Percentiles rank a stretch among this genome's conserved stretches.
phyloP scores from a whole-genome alignment of 2,113 vertebrate species.

The Theristicus caerulescens region DNA sequence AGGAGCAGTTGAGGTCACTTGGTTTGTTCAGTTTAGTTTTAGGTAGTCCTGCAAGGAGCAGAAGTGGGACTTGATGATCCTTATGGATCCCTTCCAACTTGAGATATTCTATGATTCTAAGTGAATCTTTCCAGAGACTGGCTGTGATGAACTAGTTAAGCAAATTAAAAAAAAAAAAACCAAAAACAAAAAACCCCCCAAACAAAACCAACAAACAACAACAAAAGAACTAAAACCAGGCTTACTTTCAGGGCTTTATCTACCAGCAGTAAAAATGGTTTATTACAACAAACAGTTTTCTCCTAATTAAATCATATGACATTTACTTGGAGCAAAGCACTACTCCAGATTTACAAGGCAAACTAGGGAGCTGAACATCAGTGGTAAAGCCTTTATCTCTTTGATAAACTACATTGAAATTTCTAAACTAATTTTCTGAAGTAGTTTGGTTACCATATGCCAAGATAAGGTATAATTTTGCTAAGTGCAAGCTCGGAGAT shows the following conservation, averaged over 20 bases:
- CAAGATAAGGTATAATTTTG: conserved; percentile 24
- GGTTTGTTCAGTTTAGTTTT: too few species aligned
- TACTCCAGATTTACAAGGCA: background rate
- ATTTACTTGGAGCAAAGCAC: background rate
- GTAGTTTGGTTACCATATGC: background rate
- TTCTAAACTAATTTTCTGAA: conserved; percentile 39
- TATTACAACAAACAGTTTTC: background rate
- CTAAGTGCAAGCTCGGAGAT: background rate
- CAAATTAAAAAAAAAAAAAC: background rate
- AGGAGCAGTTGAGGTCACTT: too few species aligned
- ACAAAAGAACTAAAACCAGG: background rate
- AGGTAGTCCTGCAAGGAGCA: too few species aligned
- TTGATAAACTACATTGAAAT: background rate
- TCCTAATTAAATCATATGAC: conserved; percentile 8
- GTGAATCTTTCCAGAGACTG: background rate
- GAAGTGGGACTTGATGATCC: too few species aligned
- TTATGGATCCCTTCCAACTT: background rate
- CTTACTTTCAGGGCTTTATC: background rate
- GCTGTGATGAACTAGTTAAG: background rate
- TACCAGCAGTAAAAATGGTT: background rate
- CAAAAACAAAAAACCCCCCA: too few species aligned
- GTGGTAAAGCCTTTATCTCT: background rate
- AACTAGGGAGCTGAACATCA: background rate
- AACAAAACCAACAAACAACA: too few species aligned
- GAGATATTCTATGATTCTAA: background rate